Base-by-base conservation (phyloP, 2,113 vertebrate species). In the Tupaia tana region DNA sequence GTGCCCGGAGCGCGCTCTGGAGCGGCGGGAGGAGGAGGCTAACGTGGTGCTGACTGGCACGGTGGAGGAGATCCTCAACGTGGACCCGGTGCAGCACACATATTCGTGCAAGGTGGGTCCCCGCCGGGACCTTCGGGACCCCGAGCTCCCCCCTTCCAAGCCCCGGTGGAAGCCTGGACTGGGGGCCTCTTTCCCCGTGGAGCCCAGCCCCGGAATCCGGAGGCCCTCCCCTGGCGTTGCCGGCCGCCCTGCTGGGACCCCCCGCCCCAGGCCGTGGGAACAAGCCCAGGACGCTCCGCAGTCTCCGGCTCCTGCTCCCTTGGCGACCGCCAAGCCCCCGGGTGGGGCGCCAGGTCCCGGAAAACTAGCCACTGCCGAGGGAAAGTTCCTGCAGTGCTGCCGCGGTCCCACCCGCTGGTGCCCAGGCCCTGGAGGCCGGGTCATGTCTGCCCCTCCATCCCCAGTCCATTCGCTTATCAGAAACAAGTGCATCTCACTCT, bases 41-140 rank as follows among this genome's bases (percentile, higher is more conserved):
- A 99, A 99, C 97, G 98, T 99, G 92, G 99, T 99, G 95, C 97
- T 99, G 90, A 99, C 99, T 75, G 99, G 99, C 84, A 99, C 99
- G 29, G 99, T 99, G 98, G 99, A 99, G 96, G 99, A 99, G 97
- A 99, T 99, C 58, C 98, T 99, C 97, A 99, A 99, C 98, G 98
- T 99, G 98, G 99, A 99, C 97, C 99, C 99, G n/a, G 99, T 99
- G 78, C 99, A 99, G 83, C 99, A 99, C 95, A 99, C 99, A 71
- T 99, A 99, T 93, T 99, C 99, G 0, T 99, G 99, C 99, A 99
- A 99, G 99, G 99, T 99, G 98, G 81, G 97, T 43, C 77, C 86
- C 25, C 27, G 7, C 1, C 7, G 24, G 13, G 1, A 24, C 15
- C 31, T 24, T 24, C 18, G 11, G 19, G 20, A 61, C 64, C 92